Base-by-base conservation (phyloP, 2,113 vertebrate species). In the Catharus fuscescens region DNA sequence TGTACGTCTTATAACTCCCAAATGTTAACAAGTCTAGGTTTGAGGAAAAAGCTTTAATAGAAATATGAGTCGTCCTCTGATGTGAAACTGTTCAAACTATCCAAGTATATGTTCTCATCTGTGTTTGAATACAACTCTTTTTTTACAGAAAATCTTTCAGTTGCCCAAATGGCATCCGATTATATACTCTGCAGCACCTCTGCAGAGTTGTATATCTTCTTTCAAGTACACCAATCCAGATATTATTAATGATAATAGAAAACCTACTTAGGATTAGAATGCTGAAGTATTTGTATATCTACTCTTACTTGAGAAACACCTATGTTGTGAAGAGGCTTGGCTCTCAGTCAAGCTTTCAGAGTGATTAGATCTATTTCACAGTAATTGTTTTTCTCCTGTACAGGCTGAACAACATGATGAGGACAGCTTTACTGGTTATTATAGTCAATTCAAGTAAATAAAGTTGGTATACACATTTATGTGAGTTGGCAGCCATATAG, bases 241-340 rank as follows among this genome's bases (percentile, higher is more conserved):
- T 78, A 26, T 96, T 93, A 69, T 79, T 92, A 93, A 57, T 85
- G 93, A 95, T 95, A 97, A 96, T 90, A 88, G 81, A 90, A 94
- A 93, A 53, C 31, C 74, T 76, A 24, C 50, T 96, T 91, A 64
- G 84, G 48, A 78, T 92, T 96, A 91, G 71, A 90, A 95, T 82
- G 57, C 59, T 88, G 70, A 42, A 92, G 83, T 96, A 80, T 90
- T 92, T 64, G 80, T 73, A 54, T 94, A 82, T 47, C 88, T 95
- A 24, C 88, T 95, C 92, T 53, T 93, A 42, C 78, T 93, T 87
- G 47, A 64, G 38, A 77, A 82, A 66, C 69, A 73, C 20, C 62
- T 32, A 61, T 6, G 5, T 56, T 52, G 71, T 66, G 73, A 86
- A 87, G 83, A 92, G 48, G 42, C 54, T 38, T 91, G 71, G 59